Evolutionary conservation across 2,113 vertebrate species (phyloP).

Genomic region (Mus spicilegus): DNA sequence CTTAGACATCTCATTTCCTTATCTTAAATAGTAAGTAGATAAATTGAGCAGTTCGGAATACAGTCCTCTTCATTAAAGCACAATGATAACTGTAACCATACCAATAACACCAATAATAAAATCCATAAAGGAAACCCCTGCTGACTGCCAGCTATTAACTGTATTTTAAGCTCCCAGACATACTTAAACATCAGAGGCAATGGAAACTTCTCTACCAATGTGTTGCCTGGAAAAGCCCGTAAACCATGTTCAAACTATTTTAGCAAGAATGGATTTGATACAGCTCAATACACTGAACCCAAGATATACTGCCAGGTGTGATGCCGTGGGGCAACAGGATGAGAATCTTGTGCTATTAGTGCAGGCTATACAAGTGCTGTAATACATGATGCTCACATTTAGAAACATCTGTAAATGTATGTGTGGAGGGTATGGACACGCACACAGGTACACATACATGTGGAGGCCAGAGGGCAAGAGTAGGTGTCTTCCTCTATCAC

Average conservation of each 20-base stretch:
- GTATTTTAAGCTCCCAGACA: background rate
- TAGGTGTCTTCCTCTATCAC: background rate
- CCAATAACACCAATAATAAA: background rate
- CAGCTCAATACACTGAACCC: background rate
- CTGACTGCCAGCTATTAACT: background rate
- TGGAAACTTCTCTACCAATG: background rate
- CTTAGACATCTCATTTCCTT: constrained; percentile 6
- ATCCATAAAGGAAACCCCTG: background rate
- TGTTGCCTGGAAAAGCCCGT: background rate
- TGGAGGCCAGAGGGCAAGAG: background rate
- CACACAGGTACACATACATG: no score
- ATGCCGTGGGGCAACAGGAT: accelerated
- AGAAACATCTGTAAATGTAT: background rate
- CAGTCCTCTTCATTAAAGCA: background rate
- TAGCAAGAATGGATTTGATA: background rate
- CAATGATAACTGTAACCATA: background rate
- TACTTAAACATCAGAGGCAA: background rate
- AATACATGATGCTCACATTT: no score
- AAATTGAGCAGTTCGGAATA: constrained; percentile 14
- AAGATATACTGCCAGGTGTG: background rate
- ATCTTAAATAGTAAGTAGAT: constrained; percentile 45
- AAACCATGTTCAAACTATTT: background rate
- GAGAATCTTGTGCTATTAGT: no score
- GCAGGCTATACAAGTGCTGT: background rate
- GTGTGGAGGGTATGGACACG: background rate